Evolutionary conservation across 2,113 vertebrate genomes (phyloP).

Genomic region (Morone chrysops): DNA sequence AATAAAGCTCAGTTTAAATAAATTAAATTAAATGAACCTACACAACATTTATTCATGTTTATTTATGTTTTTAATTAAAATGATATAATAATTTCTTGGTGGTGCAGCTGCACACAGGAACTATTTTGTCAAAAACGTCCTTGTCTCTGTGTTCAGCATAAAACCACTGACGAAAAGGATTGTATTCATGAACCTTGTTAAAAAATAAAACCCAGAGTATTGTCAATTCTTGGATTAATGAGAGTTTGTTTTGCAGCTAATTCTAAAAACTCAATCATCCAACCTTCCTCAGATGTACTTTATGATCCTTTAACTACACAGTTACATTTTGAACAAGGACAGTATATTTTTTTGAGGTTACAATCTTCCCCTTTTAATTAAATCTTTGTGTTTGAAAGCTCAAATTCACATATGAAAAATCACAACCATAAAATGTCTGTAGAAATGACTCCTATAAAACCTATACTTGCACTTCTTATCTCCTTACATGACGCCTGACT

Average conservation of each 20-base stretch:
- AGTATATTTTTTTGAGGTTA: neutral
- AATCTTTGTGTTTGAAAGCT: neutral
- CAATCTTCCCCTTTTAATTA: neutral
- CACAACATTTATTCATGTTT: neutral
- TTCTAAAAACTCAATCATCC: neutral
- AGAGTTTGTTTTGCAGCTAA: neutral
- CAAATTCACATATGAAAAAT: neutral
- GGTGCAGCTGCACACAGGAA: neutral
- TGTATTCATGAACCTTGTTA: neutral
- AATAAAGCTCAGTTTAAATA: neutral
- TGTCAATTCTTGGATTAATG: neutral
- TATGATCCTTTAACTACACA: neutral
- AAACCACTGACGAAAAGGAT: neutral
- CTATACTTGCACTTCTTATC: neutral
- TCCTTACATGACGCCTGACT: conserved; percentile 10
- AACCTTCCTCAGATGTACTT: neutral
- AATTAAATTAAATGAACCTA: neutral
- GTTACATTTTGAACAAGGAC: neutral
- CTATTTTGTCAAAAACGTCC: neutral
- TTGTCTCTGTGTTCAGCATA: neutral
- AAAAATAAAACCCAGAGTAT: neutral
- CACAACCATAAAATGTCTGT: neutral
- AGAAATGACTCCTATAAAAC: neutral
- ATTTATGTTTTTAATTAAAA: too few relatives aligned
- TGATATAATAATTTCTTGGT: neutral